These are phyloP conservation scores for Neogale vison DNA, from an alignment of 2,113 vertebrate genomes.

Conservation along the genomic window DNA sequence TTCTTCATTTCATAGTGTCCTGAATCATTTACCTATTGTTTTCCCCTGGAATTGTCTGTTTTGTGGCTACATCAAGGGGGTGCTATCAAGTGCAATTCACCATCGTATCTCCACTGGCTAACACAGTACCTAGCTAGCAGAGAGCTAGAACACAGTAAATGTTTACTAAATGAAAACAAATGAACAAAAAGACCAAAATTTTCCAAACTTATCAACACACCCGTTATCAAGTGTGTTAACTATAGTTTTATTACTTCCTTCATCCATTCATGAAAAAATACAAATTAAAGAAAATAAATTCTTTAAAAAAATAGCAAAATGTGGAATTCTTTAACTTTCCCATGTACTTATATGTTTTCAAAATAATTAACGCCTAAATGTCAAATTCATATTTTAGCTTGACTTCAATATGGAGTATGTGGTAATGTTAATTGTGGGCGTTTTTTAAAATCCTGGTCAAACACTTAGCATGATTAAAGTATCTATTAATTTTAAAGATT, in stretches of 20 bases:
- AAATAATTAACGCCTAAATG: background rate
- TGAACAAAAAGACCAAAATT: background rate
- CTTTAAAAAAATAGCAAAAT: background rate
- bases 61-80: background rate
- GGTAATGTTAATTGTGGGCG: background rate
- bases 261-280: background rate
- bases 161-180: conserved; percentile 17
- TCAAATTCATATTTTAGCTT: background rate
- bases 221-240: background rate
- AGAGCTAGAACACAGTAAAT: background rate
- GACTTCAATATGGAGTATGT: background rate
- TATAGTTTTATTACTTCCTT: background rate
- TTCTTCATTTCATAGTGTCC: background rate
- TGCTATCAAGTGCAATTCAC: background rate
- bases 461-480: conserved; percentile 14
- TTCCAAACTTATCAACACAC: background rate
- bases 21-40: background rate
- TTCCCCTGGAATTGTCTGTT: background rate
- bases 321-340: background rate
- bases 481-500: conserved; percentile 5
- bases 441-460: background rate
- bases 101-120: background rate
- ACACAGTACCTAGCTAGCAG: background rate
- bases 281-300: background rate
- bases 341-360: background rate